Evolutionary conservation across 2,888 invertebrate genomes (phyloP).

Genomic region (Nebria brevicollis): DNA sequence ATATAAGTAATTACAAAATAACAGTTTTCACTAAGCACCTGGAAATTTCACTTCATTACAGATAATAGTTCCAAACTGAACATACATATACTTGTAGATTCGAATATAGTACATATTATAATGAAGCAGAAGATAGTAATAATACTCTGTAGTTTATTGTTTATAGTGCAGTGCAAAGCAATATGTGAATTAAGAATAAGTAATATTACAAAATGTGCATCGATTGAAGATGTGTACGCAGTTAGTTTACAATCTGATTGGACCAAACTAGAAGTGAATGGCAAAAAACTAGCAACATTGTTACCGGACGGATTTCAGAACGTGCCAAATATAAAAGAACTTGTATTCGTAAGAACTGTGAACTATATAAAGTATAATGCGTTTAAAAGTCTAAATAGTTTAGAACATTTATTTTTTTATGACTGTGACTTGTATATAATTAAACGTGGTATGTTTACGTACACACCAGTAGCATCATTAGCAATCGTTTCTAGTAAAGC

Average conservation of each 20-base stretch:
- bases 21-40: background rate
- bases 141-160: background rate
- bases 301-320: background rate
- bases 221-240: background rate
- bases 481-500: background rate
- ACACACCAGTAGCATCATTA: background rate
- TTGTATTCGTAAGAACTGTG: background rate
- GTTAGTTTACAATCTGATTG: slow-evolving; percentile 13
- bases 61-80: background rate
- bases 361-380: background rate
- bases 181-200: background rate
- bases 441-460: background rate
- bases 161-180: slow-evolving; percentile 3
- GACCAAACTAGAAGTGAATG: background rate
- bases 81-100: background rate
- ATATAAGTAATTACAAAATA: no score
- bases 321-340: slow-evolving; percentile 4
- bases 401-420: background rate
- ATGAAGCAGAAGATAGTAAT: background rate
- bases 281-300: background rate
- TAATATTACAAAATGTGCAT: background rate
- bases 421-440: background rate
- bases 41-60: background rate
- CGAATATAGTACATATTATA: background rate
- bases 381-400: background rate